phyloP scores from a whole-genome alignment of 2,888 invertebrate genomes.

The Acronicta aceris region DNA sequence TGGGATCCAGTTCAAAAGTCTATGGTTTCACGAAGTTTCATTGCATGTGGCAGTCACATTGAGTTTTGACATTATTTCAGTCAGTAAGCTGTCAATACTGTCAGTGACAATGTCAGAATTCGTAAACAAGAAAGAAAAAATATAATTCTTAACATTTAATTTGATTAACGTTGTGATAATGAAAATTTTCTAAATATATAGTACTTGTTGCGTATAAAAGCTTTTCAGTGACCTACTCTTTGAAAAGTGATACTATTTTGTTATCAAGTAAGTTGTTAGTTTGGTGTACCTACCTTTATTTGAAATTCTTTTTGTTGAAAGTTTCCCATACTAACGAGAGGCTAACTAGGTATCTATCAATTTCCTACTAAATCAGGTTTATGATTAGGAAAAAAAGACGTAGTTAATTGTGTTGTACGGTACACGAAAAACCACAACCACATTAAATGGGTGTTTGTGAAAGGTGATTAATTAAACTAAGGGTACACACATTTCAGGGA shows the following conservation, averaged over 20 bases:
- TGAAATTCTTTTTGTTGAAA: not conserved
- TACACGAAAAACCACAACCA: too few species aligned
- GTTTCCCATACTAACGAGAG: too few species aligned
- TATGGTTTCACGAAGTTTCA: too few species aligned
- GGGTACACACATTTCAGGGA: too few species aligned
- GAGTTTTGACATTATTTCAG: too few species aligned
- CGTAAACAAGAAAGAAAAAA: not conserved
- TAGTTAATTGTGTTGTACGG: too few species aligned
- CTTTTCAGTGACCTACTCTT: not conserved
- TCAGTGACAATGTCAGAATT: not conserved
- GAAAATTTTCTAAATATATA: slow-evolving; percentile 20
- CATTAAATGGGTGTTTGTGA: too few species aligned
- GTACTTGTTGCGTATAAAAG: slow-evolving; percentile 19
- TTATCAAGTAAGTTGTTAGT: slow-evolving; percentile 34
- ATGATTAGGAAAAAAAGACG: too few species aligned
- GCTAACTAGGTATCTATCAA: too few species aligned
- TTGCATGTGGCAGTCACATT: too few species aligned
- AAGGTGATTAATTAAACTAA: too few species aligned
- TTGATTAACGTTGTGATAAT: slow-evolving; percentile 32
- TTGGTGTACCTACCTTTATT: not conserved
- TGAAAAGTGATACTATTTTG: not conserved
- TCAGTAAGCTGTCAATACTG: not conserved
- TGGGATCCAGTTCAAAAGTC: not conserved
- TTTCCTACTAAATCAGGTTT: too few species aligned
- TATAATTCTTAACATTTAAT: slow-evolving; percentile 16